A percentile compares a stretch with the other conserved stretches of the same genome.
Evolutionary conservation across 1,140 invertebrate species (phyloP).

Genomic region (Chymomyza costata): DNA sequence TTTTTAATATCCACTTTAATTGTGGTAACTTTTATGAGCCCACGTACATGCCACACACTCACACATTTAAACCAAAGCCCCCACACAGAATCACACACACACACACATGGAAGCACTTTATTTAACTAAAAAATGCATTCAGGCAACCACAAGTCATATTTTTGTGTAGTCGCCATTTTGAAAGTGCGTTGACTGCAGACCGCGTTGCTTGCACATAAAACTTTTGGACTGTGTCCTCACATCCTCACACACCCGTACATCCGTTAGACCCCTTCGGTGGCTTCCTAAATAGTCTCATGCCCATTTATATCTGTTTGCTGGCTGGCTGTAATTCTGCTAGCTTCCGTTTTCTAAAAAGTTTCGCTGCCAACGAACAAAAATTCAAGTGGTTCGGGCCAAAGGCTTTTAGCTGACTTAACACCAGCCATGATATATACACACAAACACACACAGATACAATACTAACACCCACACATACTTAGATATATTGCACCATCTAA

Average conservation of each 20-base stretch:
- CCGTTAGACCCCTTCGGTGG: too few species aligned
- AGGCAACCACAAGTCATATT: conserved; percentile 70
- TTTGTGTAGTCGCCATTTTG: conserved; percentile 43
- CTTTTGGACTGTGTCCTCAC: conserved; percentile 27
- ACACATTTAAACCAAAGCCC: too few species aligned
- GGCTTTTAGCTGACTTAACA: conserved; percentile 71
- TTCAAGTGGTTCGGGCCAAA: conserved; percentile 61
- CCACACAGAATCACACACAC: too few species aligned
- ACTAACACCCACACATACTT: conserved; percentile 13
- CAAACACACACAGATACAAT: conserved; percentile 17
- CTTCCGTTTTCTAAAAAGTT: conserved; percentile 69
- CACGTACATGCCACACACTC: too few species aligned
- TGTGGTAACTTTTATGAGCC: too few species aligned
- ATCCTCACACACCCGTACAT: conserved; percentile 15
- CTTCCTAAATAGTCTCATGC: too few species aligned
- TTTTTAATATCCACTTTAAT: too few species aligned
- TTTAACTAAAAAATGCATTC: conserved; percentile 44
- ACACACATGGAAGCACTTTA: too few species aligned
- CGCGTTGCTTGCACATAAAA: conserved; percentile 59
- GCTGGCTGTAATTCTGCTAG: conserved; percentile 53
- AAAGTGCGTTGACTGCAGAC: conserved; percentile 68
- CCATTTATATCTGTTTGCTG: conserved; percentile 20
- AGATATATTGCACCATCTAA: conserved; percentile 52
- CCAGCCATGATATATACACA: conserved; percentile 34
- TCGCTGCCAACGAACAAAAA: conserved; percentile 34